Percentiles rank a stretch among this genome's conserved stretches.
phyloP scores from a whole-genome alignment of 2,113 vertebrate species.

The Alouatta palliata region DNA sequence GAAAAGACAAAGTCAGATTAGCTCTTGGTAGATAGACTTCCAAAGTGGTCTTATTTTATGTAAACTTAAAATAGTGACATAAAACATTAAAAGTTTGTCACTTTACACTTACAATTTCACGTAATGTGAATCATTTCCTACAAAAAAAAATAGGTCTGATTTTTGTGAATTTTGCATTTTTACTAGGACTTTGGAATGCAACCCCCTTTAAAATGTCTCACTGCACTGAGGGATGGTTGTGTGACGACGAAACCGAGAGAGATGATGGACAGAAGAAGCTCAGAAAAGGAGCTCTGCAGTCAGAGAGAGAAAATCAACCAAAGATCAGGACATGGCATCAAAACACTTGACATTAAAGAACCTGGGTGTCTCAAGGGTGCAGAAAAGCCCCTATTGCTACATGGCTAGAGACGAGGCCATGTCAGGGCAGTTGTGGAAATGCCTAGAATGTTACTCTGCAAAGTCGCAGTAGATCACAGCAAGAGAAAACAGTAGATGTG shows the following conservation, averaged over 20 bases:
- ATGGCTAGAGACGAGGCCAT: background rate
- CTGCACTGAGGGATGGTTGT: background rate
- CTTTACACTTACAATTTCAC: background rate
- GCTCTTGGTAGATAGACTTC: background rate
- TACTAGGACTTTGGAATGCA: background rate
- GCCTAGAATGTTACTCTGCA: background rate
- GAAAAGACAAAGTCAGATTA: background rate
- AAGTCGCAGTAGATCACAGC: background rate
- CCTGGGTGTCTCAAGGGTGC: background rate
- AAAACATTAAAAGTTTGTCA: background rate
- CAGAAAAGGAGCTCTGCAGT: background rate
- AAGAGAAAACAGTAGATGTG: background rate
- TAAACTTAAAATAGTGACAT: background rate
- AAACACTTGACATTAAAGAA: background rate
- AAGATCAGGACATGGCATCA: background rate
- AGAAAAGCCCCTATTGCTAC: background rate
- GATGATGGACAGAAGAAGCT: background rate
- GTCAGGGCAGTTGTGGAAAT: background rate
- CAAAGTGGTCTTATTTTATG: background rate
- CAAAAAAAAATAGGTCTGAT: background rate
- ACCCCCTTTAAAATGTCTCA: background rate
- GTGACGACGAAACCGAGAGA: background rate
- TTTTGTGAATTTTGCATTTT: background rate
- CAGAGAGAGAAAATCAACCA: background rate
- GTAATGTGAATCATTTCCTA: background rate